These are phyloP conservation scores for Chloropsis cyanopogon DNA, from an alignment of 2,113 vertebrate genomes.

Conservation along the genomic window DNA sequence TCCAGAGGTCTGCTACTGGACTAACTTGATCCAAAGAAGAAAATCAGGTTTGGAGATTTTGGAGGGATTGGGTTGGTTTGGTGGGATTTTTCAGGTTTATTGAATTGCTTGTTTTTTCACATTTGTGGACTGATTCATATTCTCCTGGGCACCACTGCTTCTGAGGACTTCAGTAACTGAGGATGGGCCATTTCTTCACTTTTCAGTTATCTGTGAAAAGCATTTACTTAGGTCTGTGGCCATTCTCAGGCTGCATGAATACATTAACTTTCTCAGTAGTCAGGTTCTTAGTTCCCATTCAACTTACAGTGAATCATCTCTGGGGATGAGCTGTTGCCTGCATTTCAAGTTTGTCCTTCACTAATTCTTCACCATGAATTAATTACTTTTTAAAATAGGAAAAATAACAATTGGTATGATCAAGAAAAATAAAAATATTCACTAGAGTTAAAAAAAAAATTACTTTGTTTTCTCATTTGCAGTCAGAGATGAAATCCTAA, in stretches of 20 bases:
- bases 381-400: background rate
- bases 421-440: background rate
- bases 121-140: background rate
- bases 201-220: background rate
- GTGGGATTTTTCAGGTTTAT: background rate
- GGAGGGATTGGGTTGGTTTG: rapidly evolving
- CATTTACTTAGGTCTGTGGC: background rate
- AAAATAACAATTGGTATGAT: background rate
- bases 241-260: background rate
- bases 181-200: background rate
- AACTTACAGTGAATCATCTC: background rate
- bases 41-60: background rate
- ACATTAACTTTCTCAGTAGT: background rate
- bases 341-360: background rate
- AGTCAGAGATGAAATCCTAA: background rate
- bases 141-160: background rate
- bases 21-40: background rate
- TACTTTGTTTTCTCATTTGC: background rate
- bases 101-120: background rate
- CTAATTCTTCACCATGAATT: background rate
- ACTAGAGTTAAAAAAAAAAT: background rate
- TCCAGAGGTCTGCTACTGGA: background rate
- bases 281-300: background rate
- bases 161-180: background rate
- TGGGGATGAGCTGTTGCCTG: background rate